Evolutionary conservation across 2,113 vertebrate species (phyloP).

Genomic region (Strix aluco): DNA sequence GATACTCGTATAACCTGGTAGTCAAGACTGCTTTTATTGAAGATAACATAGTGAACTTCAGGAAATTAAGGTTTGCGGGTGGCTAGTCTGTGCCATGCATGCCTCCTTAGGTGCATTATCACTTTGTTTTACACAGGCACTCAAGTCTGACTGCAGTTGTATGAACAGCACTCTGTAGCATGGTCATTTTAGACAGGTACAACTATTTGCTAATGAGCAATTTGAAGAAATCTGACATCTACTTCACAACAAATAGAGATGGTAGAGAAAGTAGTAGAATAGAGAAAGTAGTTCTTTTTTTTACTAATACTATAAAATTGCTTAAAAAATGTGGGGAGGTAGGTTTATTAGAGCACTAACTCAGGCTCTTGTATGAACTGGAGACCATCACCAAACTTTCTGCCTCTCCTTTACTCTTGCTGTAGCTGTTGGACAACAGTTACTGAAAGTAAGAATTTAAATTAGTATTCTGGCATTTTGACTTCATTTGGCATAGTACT

Average conservation of each 20-base stretch:
- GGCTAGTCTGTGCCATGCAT: accelerated
- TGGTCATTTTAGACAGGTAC: background rate
- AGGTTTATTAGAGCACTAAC: background rate
- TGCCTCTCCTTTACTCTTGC: background rate
- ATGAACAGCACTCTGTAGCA: background rate
- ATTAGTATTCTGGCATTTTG: background rate
- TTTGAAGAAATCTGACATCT: background rate
- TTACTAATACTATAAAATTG: background rate
- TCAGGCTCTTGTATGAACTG: background rate
- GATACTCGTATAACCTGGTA: background rate
- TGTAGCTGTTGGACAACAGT: background rate
- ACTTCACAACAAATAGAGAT: background rate
- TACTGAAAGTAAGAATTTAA: background rate
- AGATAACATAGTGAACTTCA: background rate
- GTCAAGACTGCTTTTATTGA: background rate
- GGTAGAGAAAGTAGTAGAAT: background rate
- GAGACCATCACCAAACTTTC: background rate
- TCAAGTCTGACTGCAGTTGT: background rate
- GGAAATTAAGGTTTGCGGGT: background rate
- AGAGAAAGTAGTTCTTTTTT: background rate
- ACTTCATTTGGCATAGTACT: background rate
- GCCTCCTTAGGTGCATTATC: background rate
- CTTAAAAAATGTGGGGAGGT: background rate
- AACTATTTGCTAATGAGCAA: background rate
- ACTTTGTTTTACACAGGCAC: background rate